Percentiles rank a stretch among this genome's conserved stretches.
Evolutionary conservation across 2,113 vertebrate genomes (phyloP).

Genomic region (Megalops atlanticus): DNA sequence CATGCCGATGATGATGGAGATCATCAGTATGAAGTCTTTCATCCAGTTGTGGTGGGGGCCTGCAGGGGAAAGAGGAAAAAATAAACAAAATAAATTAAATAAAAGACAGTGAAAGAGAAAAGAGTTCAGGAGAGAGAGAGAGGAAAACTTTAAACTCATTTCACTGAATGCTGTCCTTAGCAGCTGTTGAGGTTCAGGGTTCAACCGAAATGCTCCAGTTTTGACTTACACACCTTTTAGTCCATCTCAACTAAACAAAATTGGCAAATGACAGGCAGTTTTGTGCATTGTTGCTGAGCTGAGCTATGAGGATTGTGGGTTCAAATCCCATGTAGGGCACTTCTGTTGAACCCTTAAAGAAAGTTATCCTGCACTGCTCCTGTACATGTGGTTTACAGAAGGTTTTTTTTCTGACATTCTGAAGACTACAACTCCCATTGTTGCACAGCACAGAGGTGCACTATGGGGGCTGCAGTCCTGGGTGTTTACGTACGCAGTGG

Average conservation of each 20-base stretch:
- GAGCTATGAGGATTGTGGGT: background rate
- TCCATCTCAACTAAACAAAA: no score
- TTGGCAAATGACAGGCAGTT: no score
- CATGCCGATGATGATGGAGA: conserved; percentile 96
- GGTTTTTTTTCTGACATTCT: no score
- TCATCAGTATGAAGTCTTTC: conserved; percentile 93
- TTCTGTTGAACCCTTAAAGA: background rate
- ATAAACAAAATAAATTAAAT: background rate
- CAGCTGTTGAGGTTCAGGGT: no score
- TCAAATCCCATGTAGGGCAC: background rate
- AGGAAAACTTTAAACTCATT: background rate
- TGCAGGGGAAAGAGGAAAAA: conserved; percentile 50
- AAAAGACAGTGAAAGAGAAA: background rate
- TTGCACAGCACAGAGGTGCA: no score
- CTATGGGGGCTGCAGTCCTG: background rate
- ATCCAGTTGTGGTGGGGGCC: conserved; percentile 96
- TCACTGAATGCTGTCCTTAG: no score
- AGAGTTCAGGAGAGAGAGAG: no score
- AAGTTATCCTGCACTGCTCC: background rate
- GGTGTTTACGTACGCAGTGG: conserved; percentile 83
- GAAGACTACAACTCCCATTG: no score
- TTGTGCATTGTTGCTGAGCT: no score
- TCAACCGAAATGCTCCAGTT: no score
- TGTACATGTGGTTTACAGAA: no score
- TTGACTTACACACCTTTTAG: no score